These are phyloP conservation scores for Pinna nobilis DNA, from an alignment of 1,140 invertebrate species.

Conservation along the genomic window DNA sequence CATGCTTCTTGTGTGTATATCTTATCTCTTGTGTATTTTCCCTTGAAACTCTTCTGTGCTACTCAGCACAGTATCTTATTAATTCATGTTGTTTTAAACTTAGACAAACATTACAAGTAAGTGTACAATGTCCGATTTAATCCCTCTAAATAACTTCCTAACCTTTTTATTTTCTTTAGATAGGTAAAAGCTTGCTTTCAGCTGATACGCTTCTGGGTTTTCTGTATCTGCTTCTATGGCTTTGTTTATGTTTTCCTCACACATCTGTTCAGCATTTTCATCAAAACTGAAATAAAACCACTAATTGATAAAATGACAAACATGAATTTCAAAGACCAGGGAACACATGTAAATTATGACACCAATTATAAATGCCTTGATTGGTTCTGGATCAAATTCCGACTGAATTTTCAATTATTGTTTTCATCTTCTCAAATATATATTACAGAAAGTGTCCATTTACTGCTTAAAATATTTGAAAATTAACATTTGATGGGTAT, in stretches of 20 bases:
- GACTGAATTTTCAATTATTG: neutral
- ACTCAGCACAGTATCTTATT: too few relatives aligned
- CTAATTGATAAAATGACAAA: neutral
- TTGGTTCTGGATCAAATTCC: neutral
- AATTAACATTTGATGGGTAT: too few relatives aligned
- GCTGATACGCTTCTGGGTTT: slow-evolving; percentile 74
- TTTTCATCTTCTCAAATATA: too few relatives aligned
- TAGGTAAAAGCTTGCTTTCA: slow-evolving; percentile 71
- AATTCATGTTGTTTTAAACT: too few relatives aligned
- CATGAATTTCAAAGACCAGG: neutral
- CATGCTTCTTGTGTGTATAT: too few relatives aligned
- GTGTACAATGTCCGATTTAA: too few relatives aligned
- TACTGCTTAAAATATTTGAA: too few relatives aligned
- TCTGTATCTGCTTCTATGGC: slow-evolving; percentile 67
- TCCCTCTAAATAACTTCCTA: slow-evolving; percentile 4
- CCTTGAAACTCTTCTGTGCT: too few relatives aligned
- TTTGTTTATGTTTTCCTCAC: slow-evolving; percentile 69
- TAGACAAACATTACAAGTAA: too few relatives aligned
- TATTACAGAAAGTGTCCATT: too few relatives aligned
- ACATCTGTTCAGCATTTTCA: slow-evolving; percentile 72
- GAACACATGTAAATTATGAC: neutral
- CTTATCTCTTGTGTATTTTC: too few relatives aligned
- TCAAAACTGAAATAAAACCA: slow-evolving; percentile 66
- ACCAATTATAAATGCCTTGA: too few relatives aligned
- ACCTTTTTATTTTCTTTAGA: slow-evolving; percentile 72